These are phyloP conservation scores for Apteryx owenii DNA, from an alignment of 2,113 vertebrate genomes.

Conservation along the genomic window DNA sequence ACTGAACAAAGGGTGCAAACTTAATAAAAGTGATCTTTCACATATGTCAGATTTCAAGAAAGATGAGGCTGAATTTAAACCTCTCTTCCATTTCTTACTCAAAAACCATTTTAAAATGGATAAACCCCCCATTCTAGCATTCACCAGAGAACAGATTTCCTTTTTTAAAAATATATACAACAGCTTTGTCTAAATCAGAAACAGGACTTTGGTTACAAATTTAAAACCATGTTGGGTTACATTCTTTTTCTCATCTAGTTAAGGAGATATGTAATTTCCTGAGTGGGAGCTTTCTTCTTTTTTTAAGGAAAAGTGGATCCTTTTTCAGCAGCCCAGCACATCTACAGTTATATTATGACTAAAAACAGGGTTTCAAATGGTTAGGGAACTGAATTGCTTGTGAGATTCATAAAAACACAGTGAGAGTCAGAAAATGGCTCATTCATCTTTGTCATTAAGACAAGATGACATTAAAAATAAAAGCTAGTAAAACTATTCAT, in stretches of 20 bases:
- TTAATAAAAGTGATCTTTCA: background rate
- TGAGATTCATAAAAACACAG: background rate
- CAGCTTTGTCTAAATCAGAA: background rate
- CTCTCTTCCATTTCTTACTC: background rate
- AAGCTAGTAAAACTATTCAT: background rate
- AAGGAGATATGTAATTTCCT: background rate
- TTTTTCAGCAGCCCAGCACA: background rate
- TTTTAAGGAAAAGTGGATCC: background rate
- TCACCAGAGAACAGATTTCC: background rate
- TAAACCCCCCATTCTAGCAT: background rate
- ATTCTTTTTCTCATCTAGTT: background rate
- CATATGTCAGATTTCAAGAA: background rate
- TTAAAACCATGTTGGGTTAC: background rate
- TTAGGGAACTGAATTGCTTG: background rate
- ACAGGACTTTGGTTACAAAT: background rate
- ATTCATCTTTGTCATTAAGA: background rate
- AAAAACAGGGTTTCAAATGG: background rate
- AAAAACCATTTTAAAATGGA: background rate
- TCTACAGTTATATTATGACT: background rate
- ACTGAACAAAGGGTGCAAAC: background rate
- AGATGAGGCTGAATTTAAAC: accelerated
- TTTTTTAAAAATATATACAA: background rate
- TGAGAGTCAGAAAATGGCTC: background rate
- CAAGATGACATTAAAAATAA: background rate
- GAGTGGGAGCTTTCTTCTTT: background rate